Conservation (phyloP, 1,140 invertebrate genomes). For the Brachionus manjavacas region DNA sequence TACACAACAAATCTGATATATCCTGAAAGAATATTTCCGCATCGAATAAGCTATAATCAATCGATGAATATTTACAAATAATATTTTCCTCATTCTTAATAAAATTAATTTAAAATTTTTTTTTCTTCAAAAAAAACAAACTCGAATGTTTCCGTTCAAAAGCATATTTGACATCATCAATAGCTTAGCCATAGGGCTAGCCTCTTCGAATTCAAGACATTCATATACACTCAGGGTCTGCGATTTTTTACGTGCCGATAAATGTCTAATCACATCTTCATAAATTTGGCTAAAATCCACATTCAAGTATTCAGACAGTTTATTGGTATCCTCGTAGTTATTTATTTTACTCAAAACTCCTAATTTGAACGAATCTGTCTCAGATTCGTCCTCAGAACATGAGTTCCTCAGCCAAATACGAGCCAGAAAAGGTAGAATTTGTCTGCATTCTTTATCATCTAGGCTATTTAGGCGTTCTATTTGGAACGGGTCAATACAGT, state of each 20-base stretch:
- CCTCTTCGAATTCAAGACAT: slow-evolving; percentile 5
- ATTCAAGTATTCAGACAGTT: slow-evolving; percentile 10
- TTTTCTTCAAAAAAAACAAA: neutral
- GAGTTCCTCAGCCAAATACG: slow-evolving; percentile 4
- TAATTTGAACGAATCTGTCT: neutral
- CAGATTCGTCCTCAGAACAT: neutral
- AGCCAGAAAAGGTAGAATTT: slow-evolving; percentile 27
- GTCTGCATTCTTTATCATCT: neutral
- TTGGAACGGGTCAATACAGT: neutral
- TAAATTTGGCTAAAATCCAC: slow-evolving; percentile 40
- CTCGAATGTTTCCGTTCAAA: slow-evolving; percentile 37
- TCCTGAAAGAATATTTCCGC: slow-evolving; percentile 30
- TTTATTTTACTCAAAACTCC: neutral
- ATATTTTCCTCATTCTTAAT: slow-evolving; percentile 34
- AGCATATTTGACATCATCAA: slow-evolving; percentile 14
- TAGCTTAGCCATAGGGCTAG: neutral
- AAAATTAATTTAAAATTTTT: neutral
- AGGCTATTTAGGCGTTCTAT: neutral
- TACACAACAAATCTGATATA: slow-evolving; percentile 13
- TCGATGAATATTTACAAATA: slow-evolving; percentile 29
- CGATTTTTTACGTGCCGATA: slow-evolving; percentile 39
- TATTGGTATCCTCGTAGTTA: slow-evolving; percentile 11
- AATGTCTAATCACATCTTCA: slow-evolving; percentile 30
- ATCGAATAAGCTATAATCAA: slow-evolving; percentile 40
- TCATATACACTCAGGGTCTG: neutral